Percentiles rank a stretch among this genome's conserved stretches.
phyloP scores from a whole-genome alignment of 2,113 vertebrate species.

The Mirounga angustirostris region DNA sequence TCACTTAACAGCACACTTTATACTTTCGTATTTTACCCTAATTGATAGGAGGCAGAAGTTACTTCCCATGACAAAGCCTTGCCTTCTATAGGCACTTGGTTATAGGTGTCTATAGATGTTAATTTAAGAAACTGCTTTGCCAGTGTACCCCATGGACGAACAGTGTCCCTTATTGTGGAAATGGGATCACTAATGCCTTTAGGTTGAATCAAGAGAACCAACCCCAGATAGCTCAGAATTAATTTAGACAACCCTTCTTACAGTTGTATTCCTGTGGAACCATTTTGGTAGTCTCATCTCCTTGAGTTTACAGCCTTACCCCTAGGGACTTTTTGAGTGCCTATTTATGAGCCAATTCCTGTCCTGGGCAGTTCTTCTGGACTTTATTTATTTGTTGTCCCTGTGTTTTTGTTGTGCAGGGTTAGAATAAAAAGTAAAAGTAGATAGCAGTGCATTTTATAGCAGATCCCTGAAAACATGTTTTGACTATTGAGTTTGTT shows the following conservation, averaged over 20 bases:
- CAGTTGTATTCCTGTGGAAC: background rate
- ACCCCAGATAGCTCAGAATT: background rate
- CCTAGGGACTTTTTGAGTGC: background rate
- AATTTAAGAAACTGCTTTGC: background rate
- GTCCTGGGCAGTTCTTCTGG: background rate
- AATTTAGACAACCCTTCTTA: background rate
- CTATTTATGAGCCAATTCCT: background rate
- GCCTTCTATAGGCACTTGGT: background rate
- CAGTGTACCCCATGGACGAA: background rate
- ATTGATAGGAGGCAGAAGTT: background rate
- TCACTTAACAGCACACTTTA: background rate
- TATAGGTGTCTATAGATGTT: background rate
- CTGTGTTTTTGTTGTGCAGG: background rate
- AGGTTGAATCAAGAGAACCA: background rate
- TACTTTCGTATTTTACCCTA: background rate
- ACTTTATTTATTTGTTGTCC: background rate
- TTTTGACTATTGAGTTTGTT: background rate
- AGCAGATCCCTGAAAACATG: background rate
- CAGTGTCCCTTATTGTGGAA: background rate
- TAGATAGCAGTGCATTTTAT: background rate
- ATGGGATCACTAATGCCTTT: background rate
- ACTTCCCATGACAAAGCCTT: background rate
- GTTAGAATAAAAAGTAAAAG: background rate
- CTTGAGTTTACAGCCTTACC: background rate
- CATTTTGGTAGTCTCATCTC: background rate